Base-by-base conservation (phyloP, 2,113 vertebrate species). In the Phylloscopus whistleri region DNA sequence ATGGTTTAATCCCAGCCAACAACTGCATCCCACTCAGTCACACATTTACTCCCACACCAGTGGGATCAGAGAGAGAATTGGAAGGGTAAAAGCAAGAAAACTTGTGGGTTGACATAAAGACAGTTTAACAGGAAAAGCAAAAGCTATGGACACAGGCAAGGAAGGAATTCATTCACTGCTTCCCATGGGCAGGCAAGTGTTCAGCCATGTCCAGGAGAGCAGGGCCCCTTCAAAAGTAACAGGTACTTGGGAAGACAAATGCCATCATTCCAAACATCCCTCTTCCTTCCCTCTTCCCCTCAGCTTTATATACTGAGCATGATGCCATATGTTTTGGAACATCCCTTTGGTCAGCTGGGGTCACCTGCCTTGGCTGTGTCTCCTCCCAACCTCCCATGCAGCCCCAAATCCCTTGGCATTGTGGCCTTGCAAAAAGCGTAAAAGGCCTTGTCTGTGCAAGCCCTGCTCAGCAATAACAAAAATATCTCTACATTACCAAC, bases 401-500 rank as follows among this genome's bases (percentile, higher is more conserved):
- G 3, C 6, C 27, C 5, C 27, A 58, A 33, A 16, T 27, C 16
- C 44, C 52, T 19, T 2, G 1, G 22, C 27, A 74, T 8, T 2
- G 2, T 13, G 37, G 27, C 59, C 19, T 7, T 16, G 17, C 15
- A 27, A 24, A 51, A 74, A 58, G 15, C 44, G 81, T 37, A 37
- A 63, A 72, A 58, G 6, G 7, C 4, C 10, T 66, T 66, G 10
- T 6, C 33, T 74, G 22, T 37, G 33, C 33, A 67, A 74, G 23
- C 23, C 7, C 23, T 28, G 28, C 27, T 59, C 33, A 59, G 28
- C 46, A 67, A 5, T 46, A 21, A 59, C 8, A 20, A n/a, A 82
- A 67, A 8, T 1, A n/a, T n/a, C 4, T n/a, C 33, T 39, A 0
- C 8, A 8, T 30, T 53, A 75, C 2, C 53, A 82, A 21, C 16